Evolutionary conservation across 2,797 vertebrate genomes (phyloP).

Genomic region (Pangasius krempfi): DNA sequence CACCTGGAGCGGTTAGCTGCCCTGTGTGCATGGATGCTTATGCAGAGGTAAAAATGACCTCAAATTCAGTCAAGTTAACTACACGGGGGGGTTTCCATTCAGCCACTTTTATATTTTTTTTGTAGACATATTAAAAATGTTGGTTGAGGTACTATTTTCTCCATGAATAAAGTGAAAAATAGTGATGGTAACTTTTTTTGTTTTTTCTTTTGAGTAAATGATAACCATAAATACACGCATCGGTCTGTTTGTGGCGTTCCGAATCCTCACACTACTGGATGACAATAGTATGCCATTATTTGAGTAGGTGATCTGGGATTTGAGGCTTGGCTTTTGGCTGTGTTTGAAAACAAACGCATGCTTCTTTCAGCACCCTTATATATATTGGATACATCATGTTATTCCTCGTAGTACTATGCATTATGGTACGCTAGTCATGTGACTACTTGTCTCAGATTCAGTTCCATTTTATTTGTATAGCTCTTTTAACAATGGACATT

Average conservation of each 20-base stretch:
- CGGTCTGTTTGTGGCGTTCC: neutral
- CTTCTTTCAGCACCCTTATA: neutral
- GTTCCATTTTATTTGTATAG: too few relatives aligned
- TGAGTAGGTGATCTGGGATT: neutral
- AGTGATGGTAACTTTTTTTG: neutral
- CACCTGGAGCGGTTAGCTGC: conserved; percentile 82
- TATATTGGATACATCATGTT: neutral
- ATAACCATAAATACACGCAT: neutral
- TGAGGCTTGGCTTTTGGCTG: neutral
- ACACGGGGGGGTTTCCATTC: neutral
- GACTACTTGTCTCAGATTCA: neutral
- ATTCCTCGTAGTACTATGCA: neutral
- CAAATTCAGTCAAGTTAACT: neutral
- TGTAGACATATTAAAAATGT: neutral
- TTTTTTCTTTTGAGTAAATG: neutral
- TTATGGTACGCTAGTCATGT: neutral
- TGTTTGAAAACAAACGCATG: neutral
- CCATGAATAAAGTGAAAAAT: neutral
- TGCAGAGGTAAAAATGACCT: conserved; percentile 76
- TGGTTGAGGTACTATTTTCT: neutral
- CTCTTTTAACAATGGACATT: too few relatives aligned
- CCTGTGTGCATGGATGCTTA: conserved; percentile 91
- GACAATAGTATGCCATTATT: neutral
- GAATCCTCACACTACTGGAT: neutral
- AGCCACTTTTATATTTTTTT: neutral